phyloP scores from a whole-genome alignment of 1,140 invertebrate species.

The Antheraea pernyi region DNA sequence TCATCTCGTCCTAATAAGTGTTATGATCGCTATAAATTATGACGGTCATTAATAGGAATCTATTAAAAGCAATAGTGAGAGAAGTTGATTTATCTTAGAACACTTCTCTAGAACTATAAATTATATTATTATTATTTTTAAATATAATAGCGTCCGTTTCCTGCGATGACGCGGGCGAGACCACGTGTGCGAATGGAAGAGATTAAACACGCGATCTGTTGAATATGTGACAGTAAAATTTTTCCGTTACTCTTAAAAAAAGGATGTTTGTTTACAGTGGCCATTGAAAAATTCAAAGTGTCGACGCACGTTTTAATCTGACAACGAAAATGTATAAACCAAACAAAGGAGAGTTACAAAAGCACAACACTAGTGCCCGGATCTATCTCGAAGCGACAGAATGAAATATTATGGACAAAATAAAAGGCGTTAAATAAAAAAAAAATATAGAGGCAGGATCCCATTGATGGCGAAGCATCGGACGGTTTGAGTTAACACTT shows the following conservation, averaged over 20 bases:
- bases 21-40: conserved; percentile 35
- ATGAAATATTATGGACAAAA: conserved; percentile 44
- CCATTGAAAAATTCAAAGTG: conserved; percentile 21
- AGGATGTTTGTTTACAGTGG: conserved; percentile 28
- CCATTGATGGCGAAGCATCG: conserved; percentile 42
- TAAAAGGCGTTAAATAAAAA: conserved; percentile 49
- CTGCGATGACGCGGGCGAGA: conserved; percentile 21
- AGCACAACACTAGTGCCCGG: conserved; percentile 13
- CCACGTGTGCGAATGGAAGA: conserved; percentile 39
- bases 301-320: conserved; percentile 28
- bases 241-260: conserved; percentile 15
- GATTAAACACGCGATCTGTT: conserved; percentile 22
- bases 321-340: conserved; percentile 23
- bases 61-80: conserved; percentile 35
- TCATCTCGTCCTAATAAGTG: conserved; percentile 16
- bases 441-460: conserved; percentile 40
- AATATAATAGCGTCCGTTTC: conserved; percentile 33
- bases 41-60: conserved; percentile 30
- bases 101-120: conserved; percentile 45
- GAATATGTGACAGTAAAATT: conserved; percentile 25
- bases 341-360: conserved; percentile 27
- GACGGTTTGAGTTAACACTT: conserved; percentile 60
- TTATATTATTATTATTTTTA: conserved; percentile 33
- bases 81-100: conserved; percentile 40
- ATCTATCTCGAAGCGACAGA: conserved; percentile 23